phyloP scores from a whole-genome alignment of 2,113 vertebrate species.

The Pelmatolapia mariae region DNA sequence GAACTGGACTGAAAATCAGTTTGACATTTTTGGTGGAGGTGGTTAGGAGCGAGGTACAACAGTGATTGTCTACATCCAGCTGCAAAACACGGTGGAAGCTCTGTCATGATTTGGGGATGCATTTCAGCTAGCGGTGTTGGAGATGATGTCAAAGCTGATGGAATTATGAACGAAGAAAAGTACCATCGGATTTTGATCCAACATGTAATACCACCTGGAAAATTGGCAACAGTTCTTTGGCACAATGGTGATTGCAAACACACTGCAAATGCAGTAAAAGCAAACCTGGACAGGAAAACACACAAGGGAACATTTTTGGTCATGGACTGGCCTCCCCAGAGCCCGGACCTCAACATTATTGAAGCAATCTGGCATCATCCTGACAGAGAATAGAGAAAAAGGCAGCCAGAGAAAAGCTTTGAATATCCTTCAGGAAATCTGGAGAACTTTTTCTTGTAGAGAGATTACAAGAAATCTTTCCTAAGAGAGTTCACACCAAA shows the following conservation, averaged over 20 bases:
- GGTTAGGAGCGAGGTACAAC: neutral
- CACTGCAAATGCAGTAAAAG: neutral
- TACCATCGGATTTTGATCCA: rapidly evolving
- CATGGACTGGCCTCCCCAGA: neutral
- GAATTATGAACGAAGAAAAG: neutral
- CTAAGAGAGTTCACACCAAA: neutral
- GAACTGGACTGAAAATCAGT: neutral
- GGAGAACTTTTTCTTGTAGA: neutral
- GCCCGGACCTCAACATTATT: rapidly evolving
- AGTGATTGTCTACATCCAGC: neutral
- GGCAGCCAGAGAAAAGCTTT: neutral
- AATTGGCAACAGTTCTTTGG: neutral
- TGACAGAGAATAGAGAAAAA: neutral
- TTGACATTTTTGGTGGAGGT: neutral
- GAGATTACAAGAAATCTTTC: neutral
- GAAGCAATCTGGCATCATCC: neutral
- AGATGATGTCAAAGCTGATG: neutral
- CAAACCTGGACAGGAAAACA: neutral
- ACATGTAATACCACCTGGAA: neutral
- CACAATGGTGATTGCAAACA: neutral
- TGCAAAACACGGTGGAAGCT: neutral
- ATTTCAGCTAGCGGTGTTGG: neutral
- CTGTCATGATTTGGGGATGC: neutral
- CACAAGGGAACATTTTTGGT: neutral
- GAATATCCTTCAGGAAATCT: neutral